phyloP scores from a whole-genome alignment of 2,797 vertebrate species.

The Leuciscus waleckii region DNA sequence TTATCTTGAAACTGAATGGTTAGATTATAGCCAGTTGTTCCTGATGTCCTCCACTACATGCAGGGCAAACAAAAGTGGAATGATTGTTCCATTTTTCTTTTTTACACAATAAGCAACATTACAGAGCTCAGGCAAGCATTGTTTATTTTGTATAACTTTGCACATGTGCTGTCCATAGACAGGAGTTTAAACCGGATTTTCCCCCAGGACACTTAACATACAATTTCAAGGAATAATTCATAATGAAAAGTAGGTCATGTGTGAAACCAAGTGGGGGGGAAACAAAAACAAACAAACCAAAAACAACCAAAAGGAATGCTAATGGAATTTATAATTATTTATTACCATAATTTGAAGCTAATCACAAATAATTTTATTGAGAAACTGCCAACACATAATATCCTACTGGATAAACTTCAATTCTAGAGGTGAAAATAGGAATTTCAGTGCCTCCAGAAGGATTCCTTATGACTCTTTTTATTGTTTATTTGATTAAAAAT shows the following conservation, averaged over 20 bases:
- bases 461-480: neutral
- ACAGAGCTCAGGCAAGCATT: neutral
- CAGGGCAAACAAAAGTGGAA: neutral
- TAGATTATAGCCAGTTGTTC: neutral
- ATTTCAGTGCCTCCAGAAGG: neutral
- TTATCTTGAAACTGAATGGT: neutral
- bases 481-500: neutral
- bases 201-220: neutral
- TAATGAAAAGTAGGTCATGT: neutral
- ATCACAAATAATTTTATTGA: neutral
- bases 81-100: neutral
- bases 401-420: neutral
- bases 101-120: neutral
- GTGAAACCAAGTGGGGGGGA: neutral
- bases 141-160: slow-evolving; percentile 21
- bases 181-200: neutral
- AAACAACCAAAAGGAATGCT: neutral
- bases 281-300: neutral
- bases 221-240: neutral
- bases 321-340: neutral
- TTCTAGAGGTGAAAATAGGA: neutral
- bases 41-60: neutral
- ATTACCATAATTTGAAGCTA: neutral
- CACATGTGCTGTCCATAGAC: neutral
- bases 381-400: neutral